Conservation (phyloP, 2,888 invertebrate genomes). For the Tenthredo mesomela region DNA sequence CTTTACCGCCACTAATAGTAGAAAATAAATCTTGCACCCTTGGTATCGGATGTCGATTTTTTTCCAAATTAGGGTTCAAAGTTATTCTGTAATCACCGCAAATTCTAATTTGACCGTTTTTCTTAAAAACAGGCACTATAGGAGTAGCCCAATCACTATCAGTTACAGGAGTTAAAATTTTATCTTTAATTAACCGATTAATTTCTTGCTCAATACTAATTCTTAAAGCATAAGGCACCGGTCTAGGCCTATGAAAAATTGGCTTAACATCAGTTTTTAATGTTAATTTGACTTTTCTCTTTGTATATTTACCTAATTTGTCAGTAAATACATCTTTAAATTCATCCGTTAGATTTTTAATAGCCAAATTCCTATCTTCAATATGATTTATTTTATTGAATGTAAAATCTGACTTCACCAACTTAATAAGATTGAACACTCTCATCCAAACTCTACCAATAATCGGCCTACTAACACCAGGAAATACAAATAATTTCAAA, state of each 20-base stretch:
- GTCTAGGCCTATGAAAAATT: slow-evolving; percentile 55
- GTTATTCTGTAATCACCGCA: slow-evolving; percentile 63
- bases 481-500: not conserved
- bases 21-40: slow-evolving; percentile 57
- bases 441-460: slow-evolving; percentile 4
- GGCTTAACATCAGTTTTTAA: slow-evolving; percentile 57
- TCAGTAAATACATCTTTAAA: slow-evolving; percentile 42
- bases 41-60: slow-evolving; percentile 56
- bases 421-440: not conserved
- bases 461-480: not conserved
- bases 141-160: slow-evolving; percentile 63
- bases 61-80: slow-evolving; percentile 55
- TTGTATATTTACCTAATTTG: slow-evolving; percentile 54
- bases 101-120: slow-evolving; percentile 60
- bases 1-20: slow-evolving; percentile 58
- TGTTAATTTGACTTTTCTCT: slow-evolving; percentile 55
- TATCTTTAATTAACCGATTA: slow-evolving; percentile 50
- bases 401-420: not conserved
- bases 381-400: not conserved
- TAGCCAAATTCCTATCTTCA: not conserved
- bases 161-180: slow-evolving; percentile 16
- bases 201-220: slow-evolving; percentile 58
- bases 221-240: slow-evolving; percentile 57
- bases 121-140: slow-evolving; percentile 63
- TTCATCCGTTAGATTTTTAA: not conserved